A percentile compares a stretch with the other conserved stretches of the same genome.
Conservation (phyloP, 2,888 invertebrate genomes). For the Drosophila austrosaltans region DNA sequence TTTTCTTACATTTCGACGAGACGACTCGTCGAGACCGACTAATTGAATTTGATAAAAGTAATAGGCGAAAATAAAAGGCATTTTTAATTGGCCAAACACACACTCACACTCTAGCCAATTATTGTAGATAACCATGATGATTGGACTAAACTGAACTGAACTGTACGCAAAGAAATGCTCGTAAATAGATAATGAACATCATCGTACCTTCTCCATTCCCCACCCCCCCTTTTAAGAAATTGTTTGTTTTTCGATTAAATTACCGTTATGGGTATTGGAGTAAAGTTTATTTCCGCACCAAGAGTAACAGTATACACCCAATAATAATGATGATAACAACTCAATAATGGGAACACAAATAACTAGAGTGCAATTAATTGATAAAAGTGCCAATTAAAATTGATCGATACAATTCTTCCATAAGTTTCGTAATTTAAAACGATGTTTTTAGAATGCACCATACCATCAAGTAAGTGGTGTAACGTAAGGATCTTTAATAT, state of each 20-base stretch:
- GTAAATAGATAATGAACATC: background rate
- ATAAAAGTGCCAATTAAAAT: conserved; percentile 14
- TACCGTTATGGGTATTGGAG: conserved; percentile 9
- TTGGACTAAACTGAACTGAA: conserved; percentile 4
- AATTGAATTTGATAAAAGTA: conserved; percentile 70
- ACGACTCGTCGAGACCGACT: conserved; percentile 35
- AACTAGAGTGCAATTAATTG: background rate
- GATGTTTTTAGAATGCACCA: too few species aligned
- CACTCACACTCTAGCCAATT: conserved; percentile 38
- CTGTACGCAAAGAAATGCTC: background rate
- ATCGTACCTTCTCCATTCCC: background rate
- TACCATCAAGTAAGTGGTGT: too few species aligned
- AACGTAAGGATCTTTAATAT: too few species aligned
- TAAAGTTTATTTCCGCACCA: conserved; percentile 14
- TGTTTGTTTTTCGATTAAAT: conserved; percentile 14
- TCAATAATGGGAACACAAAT: conserved; percentile 1
- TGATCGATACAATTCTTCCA: background rate
- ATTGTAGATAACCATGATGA: conserved; percentile 33
- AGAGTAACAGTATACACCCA: background rate
- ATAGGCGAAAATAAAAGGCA: conserved; percentile 35
- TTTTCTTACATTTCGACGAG: conserved; percentile 25
- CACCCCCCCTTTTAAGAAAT: background rate
- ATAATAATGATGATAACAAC: background rate
- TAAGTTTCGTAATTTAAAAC: too few species aligned
- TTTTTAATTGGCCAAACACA: conserved; percentile 66